Evolutionary conservation across 2,888 invertebrate genomes (phyloP), one percentile per base, ranked within the genome.

Genomic region (Lamellibrachia columna): DNA sequence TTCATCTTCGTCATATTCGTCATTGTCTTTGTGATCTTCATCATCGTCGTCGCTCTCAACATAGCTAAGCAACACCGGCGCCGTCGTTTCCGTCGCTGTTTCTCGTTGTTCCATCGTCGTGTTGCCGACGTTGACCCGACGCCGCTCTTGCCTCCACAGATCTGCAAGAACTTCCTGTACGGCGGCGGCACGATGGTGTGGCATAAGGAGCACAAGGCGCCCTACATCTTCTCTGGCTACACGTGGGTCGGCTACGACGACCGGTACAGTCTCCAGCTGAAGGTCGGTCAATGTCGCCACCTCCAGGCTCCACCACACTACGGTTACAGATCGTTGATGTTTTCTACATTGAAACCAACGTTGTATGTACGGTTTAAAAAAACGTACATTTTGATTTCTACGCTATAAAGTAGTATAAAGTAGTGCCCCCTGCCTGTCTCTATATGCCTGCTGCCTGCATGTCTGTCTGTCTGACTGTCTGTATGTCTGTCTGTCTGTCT

Each of bases 141-240:
- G 22, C n/a, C 22, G 22, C 22, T 15, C 22, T n/a, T 75, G 22
- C 22, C n/a, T 15, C 60, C 90, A 55, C 92, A 95, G 95, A 94
- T 95, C 15, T 95, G 95, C 93, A 93, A 95, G 11, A 94, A 94
- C 94, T 91, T 91, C 91, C 92, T 94, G 15, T 92, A 93, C 11
- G 93, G 92, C 60, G 95, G 94, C 9, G 92, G 52, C 90, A 93
- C 93, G 7, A 92, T 93, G 2, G 93, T 94, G 28, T 94, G 94
- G 93, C 94, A 95, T 98, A 94, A 94, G 53, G 94, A 94, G 22
- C 95, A 95, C 91, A 94, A 94, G 91, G 94, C 94, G 92, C 99
- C 99, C 9, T 99, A 99, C 92, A 91, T 94, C 28, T 94, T 95
- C 22, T 92, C 94, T 58, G 94, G 94, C 9, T 93, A 94, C 91